These are phyloP conservation scores for Darevskia mixta DNA, from an alignment of 2,797 vertebrate species.

Conservation along the genomic window DNA sequence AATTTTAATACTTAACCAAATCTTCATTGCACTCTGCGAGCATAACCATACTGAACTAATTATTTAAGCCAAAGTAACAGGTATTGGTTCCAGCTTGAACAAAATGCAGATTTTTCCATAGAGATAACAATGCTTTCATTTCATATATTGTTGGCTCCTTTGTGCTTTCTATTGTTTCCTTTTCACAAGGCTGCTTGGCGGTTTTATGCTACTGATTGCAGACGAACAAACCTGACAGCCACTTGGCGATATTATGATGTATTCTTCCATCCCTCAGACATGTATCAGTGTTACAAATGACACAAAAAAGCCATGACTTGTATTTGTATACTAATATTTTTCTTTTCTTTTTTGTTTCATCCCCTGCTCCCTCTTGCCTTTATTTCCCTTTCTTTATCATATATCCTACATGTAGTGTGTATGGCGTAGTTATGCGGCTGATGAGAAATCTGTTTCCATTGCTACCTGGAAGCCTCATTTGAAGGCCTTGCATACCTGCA, in stretches of 20 bases:
- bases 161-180: slow-evolving; percentile 80
- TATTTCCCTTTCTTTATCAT: slow-evolving; percentile 72
- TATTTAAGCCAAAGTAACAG: slow-evolving; percentile 23
- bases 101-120: slow-evolving; percentile 46
- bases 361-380: slow-evolving; percentile 80
- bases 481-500: slow-evolving; percentile 99
- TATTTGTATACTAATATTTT: slow-evolving; percentile 87
- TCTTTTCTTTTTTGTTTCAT: slow-evolving; percentile 82
- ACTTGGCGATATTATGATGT: slow-evolving; percentile 87
- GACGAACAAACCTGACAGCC: slow-evolving; percentile 85
- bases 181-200: slow-evolving; percentile 86
- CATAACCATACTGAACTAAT: slow-evolving; percentile 4
- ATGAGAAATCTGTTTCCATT: slow-evolving; percentile 99
- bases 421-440: slow-evolving; percentile 99
- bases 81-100: slow-evolving; percentile 42
- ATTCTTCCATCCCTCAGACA: slow-evolving; percentile 87
- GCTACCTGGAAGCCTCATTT: slow-evolving; percentile 99
- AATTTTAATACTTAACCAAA: background rate
- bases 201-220: slow-evolving; percentile 86
- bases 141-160: slow-evolving; percentile 73
- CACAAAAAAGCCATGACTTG: slow-evolving; percentile 77
- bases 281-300: slow-evolving; percentile 85
- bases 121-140: slow-evolving; percentile 60
- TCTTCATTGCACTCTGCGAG: background rate
- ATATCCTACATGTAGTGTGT: slow-evolving; percentile 88